Evolutionary conservation across 2,888 invertebrate species (phyloP), one percentile per base, ranked within the genome.

Genomic region (Lasioglossum oenotherae): DNA sequence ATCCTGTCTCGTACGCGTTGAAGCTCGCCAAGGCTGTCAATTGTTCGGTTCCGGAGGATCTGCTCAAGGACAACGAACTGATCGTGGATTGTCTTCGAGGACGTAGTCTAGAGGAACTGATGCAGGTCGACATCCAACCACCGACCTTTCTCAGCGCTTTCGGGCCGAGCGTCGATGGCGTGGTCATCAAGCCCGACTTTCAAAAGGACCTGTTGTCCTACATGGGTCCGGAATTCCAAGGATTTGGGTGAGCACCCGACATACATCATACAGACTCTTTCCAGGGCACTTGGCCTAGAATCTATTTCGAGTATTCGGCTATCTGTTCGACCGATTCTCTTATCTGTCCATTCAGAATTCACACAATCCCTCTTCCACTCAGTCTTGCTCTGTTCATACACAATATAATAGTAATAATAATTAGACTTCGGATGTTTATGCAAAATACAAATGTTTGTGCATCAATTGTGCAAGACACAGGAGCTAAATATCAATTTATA

Each of bases 111-210:
- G 97, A 97, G 87, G 97, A 97, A 89, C 95, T 98, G 57, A 96
- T 98, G 95, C 96, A 96, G 60, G 96, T 97, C 67, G 98, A 98
- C 95, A 97, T 98, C 93, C 96, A 97, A 89, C 97, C 98, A 16
- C 98, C 98, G 4, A 97, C 97, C 82, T 98, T 98, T 95, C 95
- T 98, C 80, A 98, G 97, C 88, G 97, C 98, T 0, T 99, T 99
- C 93, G 99, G 99, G 12, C 99, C 99, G 23, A 98, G 98, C 91
- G 98, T 99, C 78, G 99, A 99, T 94, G 99, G 98, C 78, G 98
- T 99, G 88, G 98, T 99, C 86, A 98, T 99, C 93, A 97, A 98
- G 95, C 97, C 97, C 23, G 98, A 98, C 95, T 98, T 98, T 93
- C 97, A 98, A 78, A 98, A 98, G 95, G 97, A 98, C 92, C 96